Evolutionary conservation across 23 tunicate genomes (phyloP), one percentile per base, ranked within the genome.

Genomic region (Trididemnum miniatum): DNA sequence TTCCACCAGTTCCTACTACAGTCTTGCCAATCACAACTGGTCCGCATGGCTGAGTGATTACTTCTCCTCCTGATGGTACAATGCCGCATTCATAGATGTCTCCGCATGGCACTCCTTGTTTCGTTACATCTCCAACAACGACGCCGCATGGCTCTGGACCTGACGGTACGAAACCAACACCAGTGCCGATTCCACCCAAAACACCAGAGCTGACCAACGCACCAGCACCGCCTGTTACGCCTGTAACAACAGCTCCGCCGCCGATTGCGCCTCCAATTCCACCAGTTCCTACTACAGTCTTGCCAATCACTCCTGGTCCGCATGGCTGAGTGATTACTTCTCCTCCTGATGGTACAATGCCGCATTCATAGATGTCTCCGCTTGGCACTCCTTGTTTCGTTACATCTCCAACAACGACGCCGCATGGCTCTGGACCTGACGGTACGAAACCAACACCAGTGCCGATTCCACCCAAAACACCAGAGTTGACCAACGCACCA

Each of bases 171-270:
- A 22, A 22, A 62, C 67, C 67, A 20, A 22, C 67, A 26, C 26
- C 29, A 12, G 25, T 26, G 67, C 28, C 67, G 67, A 62, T 62
- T 22, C 67, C 67, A 62, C 67, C 67, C 26, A 62, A 22, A 62
- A 62, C 29, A n/a, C 67, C 67, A 62, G 67, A 12, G 5, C n/a
- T 62, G 67, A 62, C 15, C 54, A 44, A 62, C 5, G 67, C 67
- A 24, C 26, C 57, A 18, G 12, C 67, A n/a, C 67, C 67, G 15
- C 67, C 67, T 62, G 67, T 62, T 62, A n/a, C 67, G 29, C 67
- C 15, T 62, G 67, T 22, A 62, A 62, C 67, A n/a, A n/a, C 67
- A 62, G 26, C 67, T 62, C 67, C 67, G 26, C 67, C 67, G 26
- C 5, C 67, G 67, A 62, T 18, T 22, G 15, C 67, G 3, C 67